Percentiles rank a stretch among this genome's conserved stretches.
Evolutionary conservation across 2,797 vertebrate species (phyloP).

Genomic region (Tachyglossus aculeatus): DNA sequence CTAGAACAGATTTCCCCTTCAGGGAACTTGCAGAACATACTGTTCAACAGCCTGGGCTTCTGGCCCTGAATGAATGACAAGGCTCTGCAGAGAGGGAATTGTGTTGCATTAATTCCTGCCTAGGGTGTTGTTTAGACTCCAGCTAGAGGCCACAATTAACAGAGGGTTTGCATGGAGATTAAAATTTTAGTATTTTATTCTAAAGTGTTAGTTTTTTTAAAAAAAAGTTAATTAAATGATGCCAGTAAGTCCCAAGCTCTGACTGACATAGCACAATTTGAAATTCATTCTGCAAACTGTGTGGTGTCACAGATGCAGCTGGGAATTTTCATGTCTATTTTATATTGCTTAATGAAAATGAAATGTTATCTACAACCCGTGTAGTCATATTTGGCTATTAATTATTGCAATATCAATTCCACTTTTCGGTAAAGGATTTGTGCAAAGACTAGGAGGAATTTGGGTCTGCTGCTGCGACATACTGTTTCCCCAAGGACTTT

Average conservation of each 20-base stretch:
- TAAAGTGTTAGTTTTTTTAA: conserved; percentile 46
- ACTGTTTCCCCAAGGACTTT: conserved; percentile 46
- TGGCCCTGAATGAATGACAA: background rate
- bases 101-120: conserved; percentile 18
- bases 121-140: conserved; percentile 22
- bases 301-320: conserved; percentile 22
- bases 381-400: conserved; percentile 56
- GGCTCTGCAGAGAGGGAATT: background rate
- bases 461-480: conserved; percentile 52
- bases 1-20: too few species aligned
- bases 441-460: conserved; percentile 52
- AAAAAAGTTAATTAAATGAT: conserved; percentile 53
- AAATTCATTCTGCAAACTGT: conserved; percentile 37
- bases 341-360: conserved; percentile 53
- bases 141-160: conserved; percentile 51
- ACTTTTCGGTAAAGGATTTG: conserved; percentile 47
- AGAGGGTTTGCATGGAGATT: conserved; percentile 55
- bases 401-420: conserved; percentile 47
- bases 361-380: conserved; percentile 57
- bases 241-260: conserved; percentile 59
- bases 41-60: too few species aligned
- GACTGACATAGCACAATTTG: conserved; percentile 54
- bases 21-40: too few species aligned
- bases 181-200: conserved; percentile 61
- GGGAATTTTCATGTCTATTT: conserved; percentile 54